Evolutionary conservation across 2,888 invertebrate species (phyloP), one percentile per base, ranked within the genome.

Genomic region (Phengaris alcon): DNA sequence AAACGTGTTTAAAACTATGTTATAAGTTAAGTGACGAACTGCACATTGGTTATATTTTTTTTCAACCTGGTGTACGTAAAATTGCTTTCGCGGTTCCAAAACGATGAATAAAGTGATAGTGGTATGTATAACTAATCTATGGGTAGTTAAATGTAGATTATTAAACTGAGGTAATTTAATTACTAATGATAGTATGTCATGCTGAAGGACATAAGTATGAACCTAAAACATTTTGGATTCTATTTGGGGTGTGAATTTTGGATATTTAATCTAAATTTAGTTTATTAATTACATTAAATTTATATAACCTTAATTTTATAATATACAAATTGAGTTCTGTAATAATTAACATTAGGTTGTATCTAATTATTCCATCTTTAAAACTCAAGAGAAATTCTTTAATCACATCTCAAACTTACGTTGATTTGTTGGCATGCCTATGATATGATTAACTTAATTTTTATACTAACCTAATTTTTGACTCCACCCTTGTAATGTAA

Each of bases 101-200:
- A 81, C 76, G 74, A 80, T 85, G 88, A 88, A 88, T 89, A 88
- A 89, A 89, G 90, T 91, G 91, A 84, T 82, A 84, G 87, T 90
- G 92, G 93, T 92, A 88, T 76, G 92, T 91, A 88, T 84, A 10
- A 77, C 75, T 59, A 55, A 55, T 76, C 13, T 22, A 59, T 7
- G 55, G 44, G 15, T 15, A 51, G n/a, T 51, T 46, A 70, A 74
- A 59, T 54, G 44, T 15, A 74, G 35, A 59, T 59, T 22, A 48
- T 6, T 52, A 72, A 51, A 72, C 10, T 13, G 72, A 6, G 52
- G 10, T 54, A 2, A 54, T 22, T 22, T 22, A 22, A 22, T 22
- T 22, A 22, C 22, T 22, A 22, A 22, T 54, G 54, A 22, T 8
- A 35, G 72, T 72, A 54, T 72, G 72, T 54, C 35, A 35, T 72